Evolutionary conservation across 2,888 invertebrate genomes (phyloP), one percentile per base, ranked within the genome.

Genomic region (Achlya flavicornis): DNA sequence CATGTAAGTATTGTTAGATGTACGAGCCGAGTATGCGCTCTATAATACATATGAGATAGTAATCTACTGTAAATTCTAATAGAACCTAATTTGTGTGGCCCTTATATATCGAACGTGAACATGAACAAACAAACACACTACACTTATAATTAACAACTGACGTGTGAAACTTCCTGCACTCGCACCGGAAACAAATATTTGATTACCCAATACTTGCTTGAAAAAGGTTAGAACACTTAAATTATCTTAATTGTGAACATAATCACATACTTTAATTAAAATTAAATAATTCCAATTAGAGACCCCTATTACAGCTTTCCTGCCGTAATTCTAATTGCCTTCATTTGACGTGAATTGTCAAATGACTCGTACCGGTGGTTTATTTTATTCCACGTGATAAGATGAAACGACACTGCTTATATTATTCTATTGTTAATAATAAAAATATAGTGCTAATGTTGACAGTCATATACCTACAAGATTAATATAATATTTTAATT

Each of bases 101-200:
- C 10, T 3, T 33, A 8, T 0, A 41, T 14, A 33, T 10, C 19
- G 38, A 38, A 33, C 35, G 58, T 61, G 63, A 68, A 69, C 66
- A 63, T 19, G 53, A 4, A 4, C 0, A 68, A 74, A 7, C 0
- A 68, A 74, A 43, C 43, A 33, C 14, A 59, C n/a, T 33, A 41
- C 41, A 41, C 41, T 12, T 12, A 53, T 53, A 81, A 83, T 86
- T 85, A 86, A 71, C 81, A 81, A 63, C 64, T 64, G 68, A 77
- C 74, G 79, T 80, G 80, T 80, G 80, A 74, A 79, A 73, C 71
- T 75, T 70, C 65, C 66, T 76, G 67, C 71, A 74, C 65, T 76
- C n/a, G 72, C 38, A 69, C 68, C 69, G 78, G 77, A 80, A 81
- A 73, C 74, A 67, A 79, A 80, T 79, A 78, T 81, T 82, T 81